These are phyloP conservation scores for Mycetomoellerius zeteki DNA, from an alignment of 1,140 invertebrate species.

Conservation along the genomic window DNA sequence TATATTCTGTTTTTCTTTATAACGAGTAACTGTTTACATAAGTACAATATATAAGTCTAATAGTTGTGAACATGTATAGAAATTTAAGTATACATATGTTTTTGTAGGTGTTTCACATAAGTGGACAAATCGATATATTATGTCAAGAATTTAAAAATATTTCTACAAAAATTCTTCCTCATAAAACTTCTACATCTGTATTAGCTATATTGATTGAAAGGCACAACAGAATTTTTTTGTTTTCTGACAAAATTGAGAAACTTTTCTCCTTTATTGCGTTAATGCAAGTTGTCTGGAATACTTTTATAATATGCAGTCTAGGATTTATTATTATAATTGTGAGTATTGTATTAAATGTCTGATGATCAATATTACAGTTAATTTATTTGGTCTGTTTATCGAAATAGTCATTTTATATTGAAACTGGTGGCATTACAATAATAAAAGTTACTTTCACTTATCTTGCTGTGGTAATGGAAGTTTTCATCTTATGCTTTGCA, in stretches of 20 bases:
- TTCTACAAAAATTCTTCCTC: background rate
- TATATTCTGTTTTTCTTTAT: background rate
- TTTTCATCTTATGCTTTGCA: conserved; percentile 42
- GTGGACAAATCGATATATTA: conserved; percentile 65
- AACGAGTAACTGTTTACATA: background rate
- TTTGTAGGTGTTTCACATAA: conserved; percentile 59
- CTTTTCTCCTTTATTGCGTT: conserved; percentile 35
- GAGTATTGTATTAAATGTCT: background rate
- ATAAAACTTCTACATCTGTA: background rate
- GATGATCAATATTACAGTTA: background rate
- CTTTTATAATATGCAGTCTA: conserved; percentile 5
- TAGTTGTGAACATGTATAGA: background rate
- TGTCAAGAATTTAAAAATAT: conserved; percentile 28
- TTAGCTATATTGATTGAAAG: conserved; percentile 11
- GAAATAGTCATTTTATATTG: conserved; percentile 5
- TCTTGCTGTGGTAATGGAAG: conserved; percentile 4
- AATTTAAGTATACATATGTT: background rate
- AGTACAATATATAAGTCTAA: conserved; percentile 1
- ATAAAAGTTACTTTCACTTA: conserved; percentile 32
- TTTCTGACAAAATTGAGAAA: conserved; percentile 19
- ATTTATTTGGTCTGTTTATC: background rate
- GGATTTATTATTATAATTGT: background rate
- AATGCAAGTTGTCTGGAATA: conserved; percentile 40
- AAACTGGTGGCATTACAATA: background rate
- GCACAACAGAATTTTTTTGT: conserved; percentile 39